These are phyloP conservation scores for Eupeodes luniger DNA, from an alignment of 2,888 invertebrate genomes.

Conservation along the genomic window DNA sequence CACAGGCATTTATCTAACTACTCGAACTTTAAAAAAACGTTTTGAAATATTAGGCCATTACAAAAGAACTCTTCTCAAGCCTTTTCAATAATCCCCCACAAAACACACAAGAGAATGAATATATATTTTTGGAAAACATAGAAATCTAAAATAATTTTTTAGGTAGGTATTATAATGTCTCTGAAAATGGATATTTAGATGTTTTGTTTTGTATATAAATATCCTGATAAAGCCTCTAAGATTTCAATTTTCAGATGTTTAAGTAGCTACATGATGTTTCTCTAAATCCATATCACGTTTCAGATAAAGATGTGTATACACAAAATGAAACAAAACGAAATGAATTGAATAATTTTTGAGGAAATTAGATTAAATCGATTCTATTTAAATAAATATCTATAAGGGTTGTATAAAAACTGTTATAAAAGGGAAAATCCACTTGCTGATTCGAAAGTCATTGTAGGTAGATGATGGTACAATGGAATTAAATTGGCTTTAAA, in stretches of 20 bases:
- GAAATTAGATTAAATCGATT: slow-evolving; percentile 25
- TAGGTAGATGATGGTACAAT: neutral
- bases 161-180: too few species aligned
- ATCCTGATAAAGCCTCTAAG: neutral
- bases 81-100: too few species aligned
- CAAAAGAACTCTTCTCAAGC: too few species aligned
- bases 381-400: neutral
- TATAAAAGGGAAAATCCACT: neutral
- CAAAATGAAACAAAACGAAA: neutral
- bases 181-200: too few species aligned
- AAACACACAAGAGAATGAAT: too few species aligned
- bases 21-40: too few species aligned
- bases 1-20: too few species aligned
- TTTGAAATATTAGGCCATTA: too few species aligned
- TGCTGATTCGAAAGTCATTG: neutral
- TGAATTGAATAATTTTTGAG: neutral
- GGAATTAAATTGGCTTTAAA: slow-evolving; percentile 4
- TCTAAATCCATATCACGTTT: slow-evolving; percentile 17
- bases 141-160: too few species aligned
- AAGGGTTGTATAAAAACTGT: neutral
- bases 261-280: too few species aligned
- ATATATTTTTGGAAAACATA: too few species aligned
- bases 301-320: neutral
- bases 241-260: neutral
- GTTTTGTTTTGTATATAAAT: too few species aligned